These are phyloP conservation scores for Labeo calbasu DNA, from an alignment of 2,797 vertebrate genomes.

Conservation along the genomic window DNA sequence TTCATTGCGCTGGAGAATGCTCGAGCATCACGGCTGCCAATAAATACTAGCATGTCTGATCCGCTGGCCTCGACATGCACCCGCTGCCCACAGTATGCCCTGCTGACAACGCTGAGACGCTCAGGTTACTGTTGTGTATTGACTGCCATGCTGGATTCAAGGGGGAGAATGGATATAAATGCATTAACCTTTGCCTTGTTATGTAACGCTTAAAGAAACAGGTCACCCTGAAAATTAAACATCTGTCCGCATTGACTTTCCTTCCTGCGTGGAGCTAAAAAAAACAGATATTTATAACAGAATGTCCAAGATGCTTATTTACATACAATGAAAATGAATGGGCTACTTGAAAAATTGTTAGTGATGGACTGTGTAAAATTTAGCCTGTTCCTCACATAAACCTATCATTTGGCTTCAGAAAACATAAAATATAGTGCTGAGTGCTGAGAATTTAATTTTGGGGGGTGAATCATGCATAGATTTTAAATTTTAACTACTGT, in stretches of 20 bases:
- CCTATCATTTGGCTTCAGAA: not conserved
- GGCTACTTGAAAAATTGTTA: not conserved
- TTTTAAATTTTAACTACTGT: not conserved
- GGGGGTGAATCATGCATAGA: not conserved
- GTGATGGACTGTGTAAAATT: not conserved
- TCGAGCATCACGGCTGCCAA: constrained; percentile 36
- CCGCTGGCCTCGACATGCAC: constrained; percentile 31
- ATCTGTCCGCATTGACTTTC: not conserved
- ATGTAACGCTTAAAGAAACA: not conserved
- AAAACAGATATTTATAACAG: not conserved
- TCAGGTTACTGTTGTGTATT: constrained; percentile 12
- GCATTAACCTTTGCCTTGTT: not conserved
- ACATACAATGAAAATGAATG: not conserved
- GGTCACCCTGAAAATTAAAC: too few species aligned
- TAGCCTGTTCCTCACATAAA: not conserved
- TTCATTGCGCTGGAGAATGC: constrained; percentile 49
- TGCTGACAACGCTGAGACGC: constrained; percentile 13
- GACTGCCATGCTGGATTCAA: constrained; percentile 13
- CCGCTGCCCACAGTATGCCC: not conserved
- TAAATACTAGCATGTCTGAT: constrained; percentile 56
- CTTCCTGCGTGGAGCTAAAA: not conserved
- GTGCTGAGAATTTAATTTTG: not conserved
- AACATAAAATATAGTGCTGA: not conserved
- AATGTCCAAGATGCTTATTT: not conserved
- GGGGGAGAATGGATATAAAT: not conserved